These are phyloP conservation scores for Steinernema hermaphroditum DNA, from an alignment of 2,888 invertebrate genomes.

Conservation along the genomic window DNA sequence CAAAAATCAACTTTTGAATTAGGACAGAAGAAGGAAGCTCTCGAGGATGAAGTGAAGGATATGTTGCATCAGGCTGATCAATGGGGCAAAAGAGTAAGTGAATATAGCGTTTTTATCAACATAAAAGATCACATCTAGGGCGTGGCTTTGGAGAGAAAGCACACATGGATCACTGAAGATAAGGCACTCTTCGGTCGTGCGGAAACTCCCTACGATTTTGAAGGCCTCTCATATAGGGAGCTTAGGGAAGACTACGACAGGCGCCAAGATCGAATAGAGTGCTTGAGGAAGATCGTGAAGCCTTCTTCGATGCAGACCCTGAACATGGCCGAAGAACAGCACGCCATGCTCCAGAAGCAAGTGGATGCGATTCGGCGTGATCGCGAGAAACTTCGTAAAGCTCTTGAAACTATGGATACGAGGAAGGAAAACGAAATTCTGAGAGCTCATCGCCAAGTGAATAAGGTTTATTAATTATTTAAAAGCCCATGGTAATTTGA, in stretches of 20 bases:
- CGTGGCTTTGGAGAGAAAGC: constrained; percentile 67
- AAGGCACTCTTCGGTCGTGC: constrained; percentile 76
- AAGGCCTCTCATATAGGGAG: constrained; percentile 39
- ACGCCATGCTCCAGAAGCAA: constrained; percentile 74
- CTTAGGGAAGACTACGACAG: constrained; percentile 38
- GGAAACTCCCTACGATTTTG: constrained; percentile 69
- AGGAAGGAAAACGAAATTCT: constrained; percentile 83
- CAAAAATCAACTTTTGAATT: not conserved
- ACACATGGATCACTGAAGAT: constrained; percentile 80
- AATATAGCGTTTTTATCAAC: too few relatives aligned
- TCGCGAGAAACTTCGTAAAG: constrained; percentile 76
- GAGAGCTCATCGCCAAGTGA: constrained; percentile 82
- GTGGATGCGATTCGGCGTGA: constrained; percentile 78
- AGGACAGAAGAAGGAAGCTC: constrained; percentile 1
- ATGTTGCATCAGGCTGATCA: not conserved
- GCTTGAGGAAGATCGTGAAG: constrained; percentile 11
- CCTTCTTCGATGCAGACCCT: constrained; percentile 1
- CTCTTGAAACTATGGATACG: constrained; percentile 85
- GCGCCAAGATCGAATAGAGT: constrained; percentile 34
- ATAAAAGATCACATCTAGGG: too few relatives aligned
- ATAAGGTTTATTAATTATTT: too few relatives aligned
- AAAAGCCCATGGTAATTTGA: too few relatives aligned
- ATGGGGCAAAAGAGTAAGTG: not conserved
- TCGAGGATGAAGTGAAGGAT: constrained; percentile 16
- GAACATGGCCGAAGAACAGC: constrained; percentile 20